Conservation (phyloP, 2,113 vertebrate genomes). For the Bos taurus region ARS-UCD2.0 NC_037344.1:5294501-5295000, state of each 20-base stretch:
- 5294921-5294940: background rate
- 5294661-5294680: constrained; percentile 68
- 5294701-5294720: constrained; percentile 53
- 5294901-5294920: background rate
- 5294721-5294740: constrained; percentile 68
- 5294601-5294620: constrained; percentile 42
- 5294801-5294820: background rate
- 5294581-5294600: constrained; percentile 27
- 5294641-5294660: constrained; percentile 58
- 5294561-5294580: constrained; percentile 36
- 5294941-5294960: background rate
- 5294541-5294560: background rate
- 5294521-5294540: background rate
- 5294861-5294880: background rate
- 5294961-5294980: background rate
- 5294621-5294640: constrained; percentile 61
- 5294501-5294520: background rate
- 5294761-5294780: constrained; percentile 22
- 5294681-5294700: constrained; percentile 68
- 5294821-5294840: constrained; percentile 6
- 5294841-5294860: background rate
- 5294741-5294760: constrained; percentile 48
- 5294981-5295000: background rate
- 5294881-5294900: background rate
- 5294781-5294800: background rate